Conservation (phyloP, 2,797 vertebrate species). For the Cynopterus sphinx region DNA sequence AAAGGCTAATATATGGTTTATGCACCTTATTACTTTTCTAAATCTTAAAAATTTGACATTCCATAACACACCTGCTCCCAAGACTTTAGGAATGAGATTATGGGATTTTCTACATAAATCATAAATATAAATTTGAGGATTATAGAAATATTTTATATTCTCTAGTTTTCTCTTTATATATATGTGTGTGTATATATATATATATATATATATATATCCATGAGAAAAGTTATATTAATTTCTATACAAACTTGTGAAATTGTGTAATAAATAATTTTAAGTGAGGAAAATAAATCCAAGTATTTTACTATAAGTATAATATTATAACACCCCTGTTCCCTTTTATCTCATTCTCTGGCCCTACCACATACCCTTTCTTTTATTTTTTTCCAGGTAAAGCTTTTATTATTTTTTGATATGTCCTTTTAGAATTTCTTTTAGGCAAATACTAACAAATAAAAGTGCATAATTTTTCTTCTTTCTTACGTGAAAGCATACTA, state of each 20-base stretch:
- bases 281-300: background rate
- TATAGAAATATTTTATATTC: background rate
- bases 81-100: background rate
- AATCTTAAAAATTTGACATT: background rate
- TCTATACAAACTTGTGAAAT: background rate
- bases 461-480: background rate
- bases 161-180: background rate
- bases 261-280: constrained; percentile 10
- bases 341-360: background rate
- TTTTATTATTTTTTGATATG: constrained; percentile 16
- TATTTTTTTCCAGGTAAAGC: background rate
- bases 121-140: background rate
- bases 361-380: background rate
- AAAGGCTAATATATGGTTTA: background rate
- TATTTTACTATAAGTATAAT: background rate
- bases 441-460: background rate
- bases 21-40: background rate
- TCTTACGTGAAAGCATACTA: background rate
- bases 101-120: background rate
- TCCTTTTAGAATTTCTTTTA: background rate
- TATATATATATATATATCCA: background rate
- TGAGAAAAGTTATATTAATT: background rate
- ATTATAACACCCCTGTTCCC: background rate
- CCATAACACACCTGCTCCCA: background rate
- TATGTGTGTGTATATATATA: background rate